Evolutionary conservation across 2,888 invertebrate genomes (phyloP).

Genomic region (Yponomeuta sedellus): DNA sequence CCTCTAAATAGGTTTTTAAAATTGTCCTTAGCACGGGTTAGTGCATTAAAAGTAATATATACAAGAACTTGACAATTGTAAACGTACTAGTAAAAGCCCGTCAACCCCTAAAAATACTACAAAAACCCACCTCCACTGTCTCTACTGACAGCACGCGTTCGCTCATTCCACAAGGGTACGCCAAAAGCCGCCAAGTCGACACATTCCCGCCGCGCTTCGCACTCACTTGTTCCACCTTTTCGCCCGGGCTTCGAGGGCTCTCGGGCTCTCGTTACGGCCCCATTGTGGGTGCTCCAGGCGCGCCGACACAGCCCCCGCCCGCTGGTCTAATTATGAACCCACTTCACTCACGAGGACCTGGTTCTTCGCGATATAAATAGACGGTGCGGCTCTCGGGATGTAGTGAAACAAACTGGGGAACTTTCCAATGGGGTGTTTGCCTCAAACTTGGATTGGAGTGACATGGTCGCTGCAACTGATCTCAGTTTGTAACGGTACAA

Average conservation of each 20-base stretch:
- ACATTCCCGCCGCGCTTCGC: background rate
- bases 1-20: too few relatives aligned
- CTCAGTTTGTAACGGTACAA: too few relatives aligned
- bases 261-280: background rate
- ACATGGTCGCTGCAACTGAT: too few relatives aligned
- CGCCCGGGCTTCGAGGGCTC: background rate
- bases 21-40: too few relatives aligned
- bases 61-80: too few relatives aligned
- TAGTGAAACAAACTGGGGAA: background rate
- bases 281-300: constrained; percentile 1
- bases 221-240: background rate
- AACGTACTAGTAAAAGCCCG: too few relatives aligned
- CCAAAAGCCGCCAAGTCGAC: background rate
- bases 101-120: too few relatives aligned
- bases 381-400: background rate
- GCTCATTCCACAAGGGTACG: background rate
- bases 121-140: too few relatives aligned
- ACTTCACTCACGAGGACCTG: background rate
- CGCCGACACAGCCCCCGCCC: background rate
- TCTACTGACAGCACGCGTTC: too few relatives aligned
- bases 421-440: too few relatives aligned
- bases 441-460: too few relatives aligned
- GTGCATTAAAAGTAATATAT: too few relatives aligned
- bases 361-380: constrained; percentile 1
- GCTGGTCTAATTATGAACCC: constrained; percentile 7